phyloP scores from a whole-genome alignment of 1,140 invertebrate genomes.

The Aphidius gifuensis region DNA sequence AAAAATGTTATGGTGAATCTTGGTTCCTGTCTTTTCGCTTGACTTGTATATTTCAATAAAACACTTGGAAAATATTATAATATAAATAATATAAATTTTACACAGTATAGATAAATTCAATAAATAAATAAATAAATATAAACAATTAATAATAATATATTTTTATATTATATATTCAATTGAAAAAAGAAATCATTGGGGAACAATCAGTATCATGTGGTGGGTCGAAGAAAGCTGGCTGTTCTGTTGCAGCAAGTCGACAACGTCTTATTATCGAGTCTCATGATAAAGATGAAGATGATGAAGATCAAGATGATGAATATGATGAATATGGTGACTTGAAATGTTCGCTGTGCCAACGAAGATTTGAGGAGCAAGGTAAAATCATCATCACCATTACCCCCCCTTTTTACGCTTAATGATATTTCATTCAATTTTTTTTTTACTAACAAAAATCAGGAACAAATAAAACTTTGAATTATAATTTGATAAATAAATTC shows the following conservation, averaged over 20 bases:
- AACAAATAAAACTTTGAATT: slow-evolving; percentile 7
- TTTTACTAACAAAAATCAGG: slow-evolving; percentile 5
- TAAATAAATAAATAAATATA: no score
- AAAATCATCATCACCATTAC: slow-evolving; percentile 36
- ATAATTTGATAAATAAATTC: slow-evolving; percentile 6
- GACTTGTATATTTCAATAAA: slow-evolving; percentile 3
- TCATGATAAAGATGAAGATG: slow-evolving; percentile 61
- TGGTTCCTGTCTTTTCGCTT: slow-evolving; percentile 52
- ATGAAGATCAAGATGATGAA: slow-evolving; percentile 59
- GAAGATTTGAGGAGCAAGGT: slow-evolving; percentile 74
- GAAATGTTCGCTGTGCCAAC: slow-evolving; percentile 70
- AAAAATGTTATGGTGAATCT: slow-evolving; percentile 47
- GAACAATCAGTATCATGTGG: slow-evolving; percentile 20
- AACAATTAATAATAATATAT: background rate
- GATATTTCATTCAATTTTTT: background rate
- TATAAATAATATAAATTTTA: slow-evolving; percentile 1
- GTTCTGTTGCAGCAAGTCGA: slow-evolving; percentile 66
- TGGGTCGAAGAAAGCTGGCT: slow-evolving; percentile 47
- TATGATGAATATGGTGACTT: slow-evolving; percentile 58
- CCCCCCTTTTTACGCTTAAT: no score
- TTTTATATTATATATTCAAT: background rate
- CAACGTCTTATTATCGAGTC: slow-evolving; percentile 58
- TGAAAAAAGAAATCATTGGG: slow-evolving; percentile 22
- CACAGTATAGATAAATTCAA: background rate
- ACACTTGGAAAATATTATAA: background rate